Base-by-base conservation (phyloP, 2,113 vertebrate genomes). In the Brachypodius melanocephalos region DNA sequence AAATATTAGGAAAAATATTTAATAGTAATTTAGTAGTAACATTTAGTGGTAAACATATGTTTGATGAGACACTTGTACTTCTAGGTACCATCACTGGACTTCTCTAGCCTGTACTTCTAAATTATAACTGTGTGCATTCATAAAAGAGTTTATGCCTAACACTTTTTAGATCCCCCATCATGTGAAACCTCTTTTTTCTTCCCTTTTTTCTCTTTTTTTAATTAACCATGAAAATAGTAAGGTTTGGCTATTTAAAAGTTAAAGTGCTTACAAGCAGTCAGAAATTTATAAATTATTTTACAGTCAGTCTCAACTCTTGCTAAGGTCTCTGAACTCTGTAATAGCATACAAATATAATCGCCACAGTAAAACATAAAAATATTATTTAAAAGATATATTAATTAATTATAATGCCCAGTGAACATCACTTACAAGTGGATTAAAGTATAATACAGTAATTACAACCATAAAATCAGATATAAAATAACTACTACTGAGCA, bases 391-490 rank as follows among this genome's bases (percentile, higher is more conserved):
- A 90, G 32, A 80, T 25, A 43, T 24, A 86, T 71, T 80, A 67
- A 68, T 88, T 82, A 85, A 93, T 80, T 74, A 77, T 19, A 89
- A 77, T 58, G 38, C 34, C 62, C 59, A 86, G 32, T 63, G 73
- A 92, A 71, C 29, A 69, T 34, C 59, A 92, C 24, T 86, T 92
- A 81, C 9, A 68, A 94, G 20, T 81, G 61, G 63, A 86, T 90
- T 91, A 77, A 90, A 84, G 43, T 87, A 84, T 31, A 92, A 87
- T 29, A 67, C 32, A 40, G 51, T 71, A 91, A 94, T 94, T 89
- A 77, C 52, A 90, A 75, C n/a, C 43, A 74, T 67, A 92, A 94
- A 89, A 94, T 87, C 80, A 89, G 72, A 94, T 89, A 51, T 84
- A 80, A 94, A 90, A 77, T 85, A 80, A 69, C 36, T 69, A 77